Percentiles rank a stretch among this genome's conserved stretches.
phyloP scores from a whole-genome alignment of 2,888 invertebrate species.

The Catocala sponsa region DNA sequence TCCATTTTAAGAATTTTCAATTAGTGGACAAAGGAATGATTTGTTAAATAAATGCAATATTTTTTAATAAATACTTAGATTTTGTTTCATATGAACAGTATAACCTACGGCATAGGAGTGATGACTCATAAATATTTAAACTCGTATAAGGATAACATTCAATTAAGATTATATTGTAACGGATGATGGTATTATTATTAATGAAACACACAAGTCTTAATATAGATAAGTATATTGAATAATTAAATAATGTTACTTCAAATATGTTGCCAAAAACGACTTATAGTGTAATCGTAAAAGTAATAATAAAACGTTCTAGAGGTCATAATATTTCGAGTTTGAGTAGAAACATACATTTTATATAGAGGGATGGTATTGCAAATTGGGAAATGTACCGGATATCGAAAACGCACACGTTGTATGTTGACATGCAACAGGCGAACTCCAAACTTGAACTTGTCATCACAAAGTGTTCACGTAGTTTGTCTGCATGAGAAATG shows the following conservation, averaged over 20 bases:
- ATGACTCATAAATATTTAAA: too few species aligned
- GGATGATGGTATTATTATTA: constrained; percentile 33
- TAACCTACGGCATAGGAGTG: too few species aligned
- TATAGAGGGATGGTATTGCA: constrained; percentile 68
- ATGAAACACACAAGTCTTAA: constrained; percentile 80
- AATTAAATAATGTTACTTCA: constrained; percentile 88
- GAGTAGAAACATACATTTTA: constrained; percentile 74
- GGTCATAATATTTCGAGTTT: constrained; percentile 82
- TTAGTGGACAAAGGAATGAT: too few species aligned
- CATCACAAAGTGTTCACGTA: constrained; percentile 75
- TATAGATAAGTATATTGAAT: constrained; percentile 89
- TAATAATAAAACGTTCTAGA: constrained; percentile 84
- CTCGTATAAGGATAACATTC: too few species aligned
- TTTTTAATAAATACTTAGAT: too few species aligned
- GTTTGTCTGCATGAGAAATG: constrained; percentile 59
- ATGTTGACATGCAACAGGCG: constrained; percentile 58
- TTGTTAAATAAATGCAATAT: too few species aligned
- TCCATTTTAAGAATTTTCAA: too few species aligned
- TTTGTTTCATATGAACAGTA: too few species aligned
- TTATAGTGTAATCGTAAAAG: constrained; percentile 85
- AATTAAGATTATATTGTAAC: too few species aligned
- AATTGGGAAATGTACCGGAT: constrained; percentile 65
- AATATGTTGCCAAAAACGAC: constrained; percentile 87
- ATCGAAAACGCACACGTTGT: constrained; percentile 56
- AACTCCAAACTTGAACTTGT: constrained; percentile 63